phyloP scores from a whole-genome alignment of 2,113 vertebrate species.

The Prunella fulvescens region DNA sequence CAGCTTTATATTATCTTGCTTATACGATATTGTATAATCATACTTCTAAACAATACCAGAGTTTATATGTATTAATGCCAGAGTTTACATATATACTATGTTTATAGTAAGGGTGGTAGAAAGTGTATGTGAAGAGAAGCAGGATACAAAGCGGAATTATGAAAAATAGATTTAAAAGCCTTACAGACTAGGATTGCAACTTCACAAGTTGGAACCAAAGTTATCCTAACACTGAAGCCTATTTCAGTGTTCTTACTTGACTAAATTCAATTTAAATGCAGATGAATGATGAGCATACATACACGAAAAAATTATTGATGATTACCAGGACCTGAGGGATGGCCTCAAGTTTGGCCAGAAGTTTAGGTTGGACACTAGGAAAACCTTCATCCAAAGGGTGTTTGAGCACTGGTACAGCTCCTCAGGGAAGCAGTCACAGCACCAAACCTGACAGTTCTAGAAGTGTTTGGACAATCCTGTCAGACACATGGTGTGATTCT shows the following conservation, averaged over 20 bases:
- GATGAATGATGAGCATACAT: neutral
- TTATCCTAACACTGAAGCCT: neutral
- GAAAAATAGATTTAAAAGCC: neutral
- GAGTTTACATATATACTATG: neutral
- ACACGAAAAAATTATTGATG: neutral
- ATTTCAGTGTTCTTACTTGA: neutral
- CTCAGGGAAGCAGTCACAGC: neutral
- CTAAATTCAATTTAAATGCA: neutral
- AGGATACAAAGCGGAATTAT: neutral
- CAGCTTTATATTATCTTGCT: neutral
- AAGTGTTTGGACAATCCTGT: neutral
- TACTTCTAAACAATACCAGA: neutral
- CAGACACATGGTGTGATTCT: neutral
- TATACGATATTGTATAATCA: neutral
- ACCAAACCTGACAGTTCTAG: neutral
- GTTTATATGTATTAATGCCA: too few relatives aligned
- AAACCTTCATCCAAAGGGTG: neutral
- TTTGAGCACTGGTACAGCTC: neutral
- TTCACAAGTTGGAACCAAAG: neutral
- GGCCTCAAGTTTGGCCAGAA: neutral
- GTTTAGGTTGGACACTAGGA: neutral
- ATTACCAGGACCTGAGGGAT: neutral
- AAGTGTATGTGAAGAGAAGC: neutral
- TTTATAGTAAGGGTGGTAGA: neutral
- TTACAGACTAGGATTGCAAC: neutral